These are phyloP conservation scores for Rhagonycha fulva DNA, from an alignment of 2,888 invertebrate species.

Conservation along the genomic window DNA sequence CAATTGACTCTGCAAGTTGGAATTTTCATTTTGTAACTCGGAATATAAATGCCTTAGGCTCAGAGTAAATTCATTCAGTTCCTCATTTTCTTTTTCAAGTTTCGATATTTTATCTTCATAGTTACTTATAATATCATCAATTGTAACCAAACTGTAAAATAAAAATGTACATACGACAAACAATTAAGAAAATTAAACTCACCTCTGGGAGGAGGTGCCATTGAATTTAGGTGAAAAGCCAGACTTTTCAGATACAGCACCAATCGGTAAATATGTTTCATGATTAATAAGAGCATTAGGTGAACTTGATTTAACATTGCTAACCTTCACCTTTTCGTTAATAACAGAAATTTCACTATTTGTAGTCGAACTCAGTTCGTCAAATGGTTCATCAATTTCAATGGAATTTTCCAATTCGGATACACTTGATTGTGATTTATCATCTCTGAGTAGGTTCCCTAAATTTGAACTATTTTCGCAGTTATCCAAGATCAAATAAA, in stretches of 20 bases:
- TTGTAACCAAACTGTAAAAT: not conserved
- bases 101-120: slow-evolving; percentile 46
- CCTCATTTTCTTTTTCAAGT: slow-evolving; percentile 46
- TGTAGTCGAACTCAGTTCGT: not conserved
- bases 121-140: slow-evolving; percentile 23
- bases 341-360: slow-evolving; percentile 7
- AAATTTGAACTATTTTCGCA: not conserved
- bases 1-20: slow-evolving; percentile 45
- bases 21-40: slow-evolving; percentile 48
- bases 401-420: not conserved
- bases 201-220: not conserved
- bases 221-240: slow-evolving; percentile 5
- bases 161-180: not conserved
- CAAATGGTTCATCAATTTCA: not conserved
- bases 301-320: not conserved
- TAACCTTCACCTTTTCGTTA: slow-evolving; percentile 9
- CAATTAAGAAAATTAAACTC: not conserved
- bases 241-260: not conserved
- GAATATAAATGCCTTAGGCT: slow-evolving; percentile 49
- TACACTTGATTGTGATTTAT: not conserved
- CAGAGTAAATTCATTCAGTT: slow-evolving; percentile 46
- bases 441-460: not conserved
- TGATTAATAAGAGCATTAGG: slow-evolving; percentile 9
- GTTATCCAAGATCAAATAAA: too few species aligned
- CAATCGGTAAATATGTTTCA: not conserved